Evolutionary conservation across 2,888 invertebrate genomes (phyloP).

Genomic region (Tetranychus truncatus): DNA sequence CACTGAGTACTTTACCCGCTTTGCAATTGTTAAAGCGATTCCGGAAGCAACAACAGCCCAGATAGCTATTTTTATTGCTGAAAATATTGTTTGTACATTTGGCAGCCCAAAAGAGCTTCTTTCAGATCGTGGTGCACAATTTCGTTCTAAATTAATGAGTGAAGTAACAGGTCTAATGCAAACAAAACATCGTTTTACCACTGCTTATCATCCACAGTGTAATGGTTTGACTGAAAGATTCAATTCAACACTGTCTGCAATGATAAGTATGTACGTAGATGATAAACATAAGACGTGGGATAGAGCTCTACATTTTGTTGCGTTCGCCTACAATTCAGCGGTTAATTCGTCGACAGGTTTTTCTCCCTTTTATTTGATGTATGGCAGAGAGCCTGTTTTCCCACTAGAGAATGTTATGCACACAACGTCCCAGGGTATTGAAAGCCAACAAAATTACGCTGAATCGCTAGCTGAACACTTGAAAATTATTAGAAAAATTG

Average conservation of each 20-base stretch:
- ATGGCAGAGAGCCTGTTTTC: conserved; percentile 23
- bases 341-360: conserved; percentile 22
- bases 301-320: conserved; percentile 17
- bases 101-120: conserved; percentile 23
- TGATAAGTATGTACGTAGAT: conserved; percentile 24
- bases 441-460: neutral
- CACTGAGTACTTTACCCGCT: conserved; percentile 23
- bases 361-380: conserved; percentile 25
- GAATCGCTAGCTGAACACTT: neutral
- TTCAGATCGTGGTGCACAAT: conserved; percentile 21
- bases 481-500: neutral
- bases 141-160: conserved; percentile 5
- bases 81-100: conserved; percentile 24
- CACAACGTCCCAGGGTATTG: neutral
- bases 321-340: conserved; percentile 25
- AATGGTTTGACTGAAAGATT: conserved; percentile 25
- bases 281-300: conserved; percentile 26
- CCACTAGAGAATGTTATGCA: conserved; percentile 21
- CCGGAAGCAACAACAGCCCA: conserved; percentile 21
- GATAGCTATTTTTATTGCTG: conserved; percentile 22
- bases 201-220: conserved; percentile 23
- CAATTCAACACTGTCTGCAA: conserved; percentile 23
- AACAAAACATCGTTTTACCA: conserved; percentile 22
- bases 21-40: conserved; percentile 22
- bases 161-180: neutral